A percentile compares a stretch with the other conserved stretches of the same genome.
phyloP scores from a whole-genome alignment of 2,888 invertebrate species.

The Cheilosia impressa region DNA sequence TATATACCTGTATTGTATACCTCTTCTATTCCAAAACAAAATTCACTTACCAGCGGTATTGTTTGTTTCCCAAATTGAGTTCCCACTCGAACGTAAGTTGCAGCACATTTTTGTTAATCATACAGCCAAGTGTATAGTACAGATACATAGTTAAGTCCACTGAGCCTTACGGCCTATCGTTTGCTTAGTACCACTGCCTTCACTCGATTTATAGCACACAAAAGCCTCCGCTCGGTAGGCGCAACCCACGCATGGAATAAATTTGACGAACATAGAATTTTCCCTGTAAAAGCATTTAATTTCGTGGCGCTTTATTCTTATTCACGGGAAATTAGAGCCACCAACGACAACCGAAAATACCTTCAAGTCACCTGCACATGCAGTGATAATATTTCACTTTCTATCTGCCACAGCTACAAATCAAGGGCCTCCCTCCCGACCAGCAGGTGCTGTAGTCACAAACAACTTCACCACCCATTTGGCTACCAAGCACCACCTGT shows the following conservation, averaged over 20 bases:
- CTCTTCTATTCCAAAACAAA: too few species aligned
- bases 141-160: too few species aligned
- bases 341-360: conserved; percentile 49
- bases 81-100: too few species aligned
- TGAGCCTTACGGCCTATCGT: too few species aligned
- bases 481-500: conserved; percentile 29
- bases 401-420: conserved; percentile 58
- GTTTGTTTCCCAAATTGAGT: too few species aligned
- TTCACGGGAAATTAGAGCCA: conserved; percentile 54
- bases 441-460: conserved; percentile 40
- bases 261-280: conserved; percentile 20
- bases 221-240: too few species aligned
- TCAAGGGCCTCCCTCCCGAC: conserved; percentile 28
- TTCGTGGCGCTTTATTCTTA: conserved; percentile 31
- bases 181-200: too few species aligned
- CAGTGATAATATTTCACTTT: conserved; percentile 71
- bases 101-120: too few species aligned
- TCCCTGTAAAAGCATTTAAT: conserved; percentile 25
- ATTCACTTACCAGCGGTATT: too few species aligned
- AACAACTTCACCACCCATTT: conserved; percentile 19
- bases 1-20: too few species aligned
- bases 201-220: too few species aligned
- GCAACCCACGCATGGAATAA: conserved; percentile 19
- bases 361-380: conserved; percentile 49
- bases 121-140: too few species aligned